Evolutionary conservation across 2,113 vertebrate genomes (phyloP).

Genomic region (Ageneiosus marmoratus): DNA sequence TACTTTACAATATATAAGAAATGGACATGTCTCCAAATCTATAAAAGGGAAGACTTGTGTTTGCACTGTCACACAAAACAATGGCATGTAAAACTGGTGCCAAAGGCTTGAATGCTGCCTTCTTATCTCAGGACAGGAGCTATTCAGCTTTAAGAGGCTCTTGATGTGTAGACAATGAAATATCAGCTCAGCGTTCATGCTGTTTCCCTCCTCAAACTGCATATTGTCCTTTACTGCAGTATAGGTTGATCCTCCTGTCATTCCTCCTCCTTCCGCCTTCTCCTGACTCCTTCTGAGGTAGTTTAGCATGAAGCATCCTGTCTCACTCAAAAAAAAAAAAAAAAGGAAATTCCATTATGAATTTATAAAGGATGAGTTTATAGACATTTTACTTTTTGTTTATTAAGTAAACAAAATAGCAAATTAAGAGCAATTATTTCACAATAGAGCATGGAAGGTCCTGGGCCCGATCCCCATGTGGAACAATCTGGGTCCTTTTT

Average conservation of each 20-base stretch:
- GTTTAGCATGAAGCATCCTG: background rate
- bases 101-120: conserved; percentile 20
- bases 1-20: conserved; percentile 25
- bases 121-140: conserved; percentile 39
- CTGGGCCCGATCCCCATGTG: too few species aligned
- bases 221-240: background rate
- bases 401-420: too few species aligned
- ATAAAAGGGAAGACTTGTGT: conserved; percentile 5
- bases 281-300: background rate
- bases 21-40: background rate
- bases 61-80: conserved; percentile 33
- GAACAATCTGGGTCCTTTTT: too few species aligned
- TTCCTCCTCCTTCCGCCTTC: background rate
- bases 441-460: background rate
- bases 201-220: conserved; percentile 21
- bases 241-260: background rate
- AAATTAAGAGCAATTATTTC: background rate
- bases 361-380: background rate
- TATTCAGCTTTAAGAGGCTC: conserved; percentile 31
- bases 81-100: conserved; percentile 23
- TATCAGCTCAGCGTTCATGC: conserved; percentile 31
- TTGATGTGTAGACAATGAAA: conserved; percentile 46
- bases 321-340: background rate
- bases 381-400: background rate
- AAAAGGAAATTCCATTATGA: background rate